Percentiles rank a stretch among this genome's conserved stretches.
Conservation (phyloP, 2,888 invertebrate genomes). For the Selenia dentaria region DNA sequence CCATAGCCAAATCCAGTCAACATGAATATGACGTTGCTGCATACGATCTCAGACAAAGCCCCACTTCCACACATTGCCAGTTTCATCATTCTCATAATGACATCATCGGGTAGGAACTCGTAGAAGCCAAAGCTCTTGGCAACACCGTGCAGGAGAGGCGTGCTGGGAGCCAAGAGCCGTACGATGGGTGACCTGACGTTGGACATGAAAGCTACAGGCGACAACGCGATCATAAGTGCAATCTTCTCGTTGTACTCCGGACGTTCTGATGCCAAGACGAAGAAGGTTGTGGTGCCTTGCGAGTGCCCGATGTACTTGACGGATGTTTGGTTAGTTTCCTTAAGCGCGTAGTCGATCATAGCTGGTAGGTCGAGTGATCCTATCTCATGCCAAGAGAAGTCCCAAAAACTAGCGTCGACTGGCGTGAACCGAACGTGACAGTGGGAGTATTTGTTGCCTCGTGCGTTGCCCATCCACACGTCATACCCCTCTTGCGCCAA, state of each 20-base stretch:
- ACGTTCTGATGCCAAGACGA: constrained; percentile 79
- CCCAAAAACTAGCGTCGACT: constrained; percentile 82
- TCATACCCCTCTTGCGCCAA: constrained; percentile 87
- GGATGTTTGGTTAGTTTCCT: constrained; percentile 73
- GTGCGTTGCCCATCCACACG: constrained; percentile 91
- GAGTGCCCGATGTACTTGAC: constrained; percentile 89
- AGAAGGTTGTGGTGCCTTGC: constrained; percentile 86
- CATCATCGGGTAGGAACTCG: constrained; percentile 87
- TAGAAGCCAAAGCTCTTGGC: constrained; percentile 73
- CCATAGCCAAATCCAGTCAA: constrained; percentile 82
- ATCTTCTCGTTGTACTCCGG: constrained; percentile 85
- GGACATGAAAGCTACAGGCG: constrained; percentile 83
- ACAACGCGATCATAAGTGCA: constrained; percentile 79
- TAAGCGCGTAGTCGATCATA: constrained; percentile 88
- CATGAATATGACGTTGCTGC: constrained; percentile 85
- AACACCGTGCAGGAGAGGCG: constrained; percentile 43
- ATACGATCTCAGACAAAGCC: constrained; percentile 75
- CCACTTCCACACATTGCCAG: constrained; percentile 67
- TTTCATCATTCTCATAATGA: constrained; percentile 73
- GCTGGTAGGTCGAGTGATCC: constrained; percentile 91
- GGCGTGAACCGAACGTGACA: constrained; percentile 73
- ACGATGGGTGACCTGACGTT: constrained; percentile 62
- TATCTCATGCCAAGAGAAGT: constrained; percentile 93
- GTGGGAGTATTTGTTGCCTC: constrained; percentile 89
- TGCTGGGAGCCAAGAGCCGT: constrained; percentile 52